These are phyloP conservation scores for Gerris lacustris DNA, from an alignment of 2,888 invertebrate genomes.

Conservation along the genomic window DNA sequence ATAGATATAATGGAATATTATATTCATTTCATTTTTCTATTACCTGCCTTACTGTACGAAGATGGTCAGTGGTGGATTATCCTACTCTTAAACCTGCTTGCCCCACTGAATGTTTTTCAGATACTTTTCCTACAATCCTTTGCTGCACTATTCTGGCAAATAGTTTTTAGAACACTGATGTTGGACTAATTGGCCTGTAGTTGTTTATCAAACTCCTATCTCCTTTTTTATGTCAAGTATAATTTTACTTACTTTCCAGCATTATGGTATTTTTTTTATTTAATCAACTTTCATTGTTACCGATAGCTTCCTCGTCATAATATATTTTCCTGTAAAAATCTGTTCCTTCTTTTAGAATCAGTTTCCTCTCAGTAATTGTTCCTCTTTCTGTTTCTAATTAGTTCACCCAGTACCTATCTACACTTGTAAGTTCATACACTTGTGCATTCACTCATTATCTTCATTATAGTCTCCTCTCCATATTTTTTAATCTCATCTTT, in stretches of 20 bases:
- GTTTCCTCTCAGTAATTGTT: no score
- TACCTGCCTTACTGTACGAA: conserved; percentile 11
- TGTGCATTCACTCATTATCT: no score
- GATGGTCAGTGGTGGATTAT: conserved; percentile 3
- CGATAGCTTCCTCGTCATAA: background rate
- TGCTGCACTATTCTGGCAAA: conserved; percentile 7
- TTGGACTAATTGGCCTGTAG: conserved; percentile 12
- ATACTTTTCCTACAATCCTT: background rate
- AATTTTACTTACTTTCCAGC: conserved; percentile 7
- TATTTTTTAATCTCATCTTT: no score
- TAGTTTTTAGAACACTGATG: conserved; percentile 6
- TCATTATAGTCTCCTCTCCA: no score
- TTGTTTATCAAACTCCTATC: conserved; percentile 9
- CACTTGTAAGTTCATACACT: no score
- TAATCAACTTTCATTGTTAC: background rate
- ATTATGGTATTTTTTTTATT: background rate
- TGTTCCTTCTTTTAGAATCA: background rate
- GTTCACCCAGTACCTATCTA: no score
- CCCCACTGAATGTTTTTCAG: conserved; percentile 1
- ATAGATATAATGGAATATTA: conserved; percentile 20
- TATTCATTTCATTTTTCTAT: conserved; percentile 22
- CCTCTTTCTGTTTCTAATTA: no score
- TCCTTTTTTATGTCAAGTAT: conserved; percentile 13
- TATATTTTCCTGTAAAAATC: background rate
- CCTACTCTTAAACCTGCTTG: conserved; percentile 13